Conservation (phyloP, 2,888 invertebrate species). For the Lampropteryx suffumata region DNA sequence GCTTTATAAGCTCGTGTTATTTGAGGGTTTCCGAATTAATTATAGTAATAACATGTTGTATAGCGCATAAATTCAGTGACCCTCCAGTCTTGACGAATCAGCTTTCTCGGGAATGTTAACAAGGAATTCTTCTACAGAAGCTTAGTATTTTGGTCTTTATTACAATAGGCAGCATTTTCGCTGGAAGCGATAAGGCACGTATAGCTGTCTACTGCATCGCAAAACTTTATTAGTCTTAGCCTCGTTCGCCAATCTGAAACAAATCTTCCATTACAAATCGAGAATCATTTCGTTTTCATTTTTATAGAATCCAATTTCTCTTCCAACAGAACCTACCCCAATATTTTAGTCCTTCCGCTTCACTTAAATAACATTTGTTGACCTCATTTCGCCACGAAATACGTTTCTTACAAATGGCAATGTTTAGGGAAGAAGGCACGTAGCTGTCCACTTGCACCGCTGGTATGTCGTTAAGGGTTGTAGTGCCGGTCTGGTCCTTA, state of each 20-base stretch:
- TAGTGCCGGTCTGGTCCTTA: constrained; percentile 67
- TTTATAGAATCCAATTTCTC: not conserved
- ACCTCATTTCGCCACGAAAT: constrained; percentile 36
- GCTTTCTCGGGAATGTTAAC: not conserved
- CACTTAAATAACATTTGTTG: constrained; percentile 33
- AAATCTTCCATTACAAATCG: not conserved
- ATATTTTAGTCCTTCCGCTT: constrained; percentile 33
- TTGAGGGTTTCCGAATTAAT: constrained; percentile 19
- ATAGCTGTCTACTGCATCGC: too few species aligned
- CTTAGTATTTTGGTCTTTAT: not conserved
- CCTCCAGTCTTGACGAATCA: not conserved
- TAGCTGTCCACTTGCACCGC: constrained; percentile 67
- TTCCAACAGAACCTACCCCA: not conserved
- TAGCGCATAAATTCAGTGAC: not conserved
- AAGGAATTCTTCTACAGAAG: not conserved
- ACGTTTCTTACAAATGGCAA: constrained; percentile 46
- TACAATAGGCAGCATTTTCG: too few species aligned
- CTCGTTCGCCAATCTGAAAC: too few species aligned
- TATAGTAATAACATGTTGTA: constrained; percentile 5
- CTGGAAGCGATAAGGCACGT: too few species aligned
- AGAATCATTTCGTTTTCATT: not conserved
- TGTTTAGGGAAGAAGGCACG: constrained; percentile 50
- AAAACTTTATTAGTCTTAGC: too few species aligned
- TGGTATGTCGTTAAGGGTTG: constrained; percentile 66
- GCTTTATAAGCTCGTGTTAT: constrained; percentile 22